Base-by-base conservation (phyloP, 1,140 invertebrate genomes). In the Aphelenchoides fujianensis region DNA sequence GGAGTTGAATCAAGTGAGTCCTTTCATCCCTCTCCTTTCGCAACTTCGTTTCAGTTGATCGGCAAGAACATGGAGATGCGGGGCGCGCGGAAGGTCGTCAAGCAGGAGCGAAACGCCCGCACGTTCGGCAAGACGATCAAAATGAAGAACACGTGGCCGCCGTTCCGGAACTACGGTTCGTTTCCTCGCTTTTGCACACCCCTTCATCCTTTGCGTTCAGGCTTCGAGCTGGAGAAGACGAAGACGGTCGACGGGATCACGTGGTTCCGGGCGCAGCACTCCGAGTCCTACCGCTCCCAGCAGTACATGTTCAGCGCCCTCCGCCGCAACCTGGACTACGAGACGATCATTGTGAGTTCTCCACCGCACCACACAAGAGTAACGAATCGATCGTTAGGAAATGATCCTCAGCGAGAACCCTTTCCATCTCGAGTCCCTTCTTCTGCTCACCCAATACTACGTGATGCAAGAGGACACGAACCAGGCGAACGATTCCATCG, bases 381-480 rank as follows among this genome's bases (percentile, higher is more conserved):
- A n/a, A n/a, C n/a, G n/a, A 7, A 23, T 7, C 23, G 7, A 57
- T 53, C 79, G 78, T 54, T 70, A 76, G 74, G 41, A 76, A 27
- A 36, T 57, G 19, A 27, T 76, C 35, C 35, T 78, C 16, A 2
- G n/a, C 28, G 48, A 79, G 54, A 76, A 76, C 67, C 77, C 71
- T 2, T 76, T 69, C 48, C 75, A 76, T 54, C 72, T 76, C 64
- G 75, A 76, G n/a, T 74, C 69, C 16, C 52, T 76, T 23, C 52
- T 76, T 32, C 53, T 78, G 23, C 27, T 78, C 35, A 23, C 75
- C 36, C 77, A 76, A 73, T 31, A 61, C 52, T 57, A 61, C 36
- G 48, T 36, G 28, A 69, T 78, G 3, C 68, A 79, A 31, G 75
- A 78, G 57, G 73, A 76, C 7, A n/a, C n/a, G 19, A 67, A 79